Conservation (phyloP, 2,113 vertebrate species). For the Brachyhypopomus gauderio region DNA sequence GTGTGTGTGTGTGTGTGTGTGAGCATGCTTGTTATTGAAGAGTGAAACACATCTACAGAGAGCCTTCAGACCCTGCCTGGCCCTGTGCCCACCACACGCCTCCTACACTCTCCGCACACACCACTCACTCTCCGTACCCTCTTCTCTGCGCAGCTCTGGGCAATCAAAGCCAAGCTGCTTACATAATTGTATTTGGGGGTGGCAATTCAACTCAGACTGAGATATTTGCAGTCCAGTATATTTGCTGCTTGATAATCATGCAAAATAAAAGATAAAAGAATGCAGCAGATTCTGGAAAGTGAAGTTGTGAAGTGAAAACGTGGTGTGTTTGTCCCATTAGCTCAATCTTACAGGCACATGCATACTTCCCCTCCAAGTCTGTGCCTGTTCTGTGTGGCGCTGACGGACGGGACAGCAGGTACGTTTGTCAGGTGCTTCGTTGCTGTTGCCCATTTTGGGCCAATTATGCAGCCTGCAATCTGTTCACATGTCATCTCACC, state of each 20-base stretch:
- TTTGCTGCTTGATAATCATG: not conserved
- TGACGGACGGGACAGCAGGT: not conserved
- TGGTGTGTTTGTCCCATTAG: not conserved
- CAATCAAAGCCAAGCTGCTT: slow-evolving; percentile 52
- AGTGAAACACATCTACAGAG: slow-evolving; percentile 50
- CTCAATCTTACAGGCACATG: not conserved
- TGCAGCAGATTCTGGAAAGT: not conserved
- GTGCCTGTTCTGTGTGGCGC: not conserved
- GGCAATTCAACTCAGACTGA: slow-evolving; percentile 46
- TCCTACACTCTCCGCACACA: slow-evolving; percentile 54
- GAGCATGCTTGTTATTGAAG: slow-evolving; percentile 47
- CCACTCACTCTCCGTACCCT: slow-evolving; percentile 36
- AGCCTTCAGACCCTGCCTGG: slow-evolving; percentile 52
- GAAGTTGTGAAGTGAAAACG: not conserved
- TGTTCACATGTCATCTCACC: slow-evolving; percentile 30
- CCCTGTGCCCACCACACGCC: slow-evolving; percentile 51
- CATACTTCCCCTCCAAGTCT: no score
- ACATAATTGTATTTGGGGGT: slow-evolving; percentile 59
- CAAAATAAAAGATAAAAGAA: not conserved
- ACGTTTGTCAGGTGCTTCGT: not conserved
- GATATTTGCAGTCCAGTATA: slow-evolving; percentile 32
- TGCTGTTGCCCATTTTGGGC: slow-evolving; percentile 5
- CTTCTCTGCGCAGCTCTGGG: slow-evolving; percentile 40
- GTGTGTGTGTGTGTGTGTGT: slow-evolving; percentile 34
- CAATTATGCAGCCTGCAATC: slow-evolving; percentile 28